A percentile compares a stretch with the other conserved stretches of the same genome.
Conservation (phyloP, 2,113 vertebrate genomes). For the Oreochromis niloticus region DNA sequence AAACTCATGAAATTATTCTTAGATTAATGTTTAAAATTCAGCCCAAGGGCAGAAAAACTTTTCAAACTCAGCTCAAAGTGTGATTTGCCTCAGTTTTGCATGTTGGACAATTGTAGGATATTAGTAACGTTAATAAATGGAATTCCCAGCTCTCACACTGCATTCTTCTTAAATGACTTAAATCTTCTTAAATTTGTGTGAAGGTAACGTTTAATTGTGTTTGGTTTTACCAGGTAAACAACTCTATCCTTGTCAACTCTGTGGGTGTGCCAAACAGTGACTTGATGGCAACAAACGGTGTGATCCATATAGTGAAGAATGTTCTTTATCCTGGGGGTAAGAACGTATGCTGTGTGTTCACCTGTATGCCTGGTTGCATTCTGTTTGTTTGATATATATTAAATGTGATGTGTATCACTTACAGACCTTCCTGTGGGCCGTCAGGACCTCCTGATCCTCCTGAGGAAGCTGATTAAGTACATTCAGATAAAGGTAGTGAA, state of each 20-base stretch:
- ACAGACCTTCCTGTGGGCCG: constrained; percentile 88
- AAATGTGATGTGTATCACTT: neutral
- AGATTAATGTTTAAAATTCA: neutral
- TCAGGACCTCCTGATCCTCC: constrained; percentile 80
- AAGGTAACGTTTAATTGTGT: neutral
- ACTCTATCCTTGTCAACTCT: constrained; percentile 85
- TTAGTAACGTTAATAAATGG: neutral
- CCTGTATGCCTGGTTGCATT: neutral
- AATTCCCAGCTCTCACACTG: neutral
- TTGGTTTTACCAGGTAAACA: constrained; percentile 76
- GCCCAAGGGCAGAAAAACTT: neutral
- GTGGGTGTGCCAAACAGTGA: constrained; percentile 82
- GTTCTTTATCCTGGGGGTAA: constrained; percentile 88
- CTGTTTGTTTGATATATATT: neutral
- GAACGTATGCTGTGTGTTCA: neutral
- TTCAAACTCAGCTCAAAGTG: neutral
- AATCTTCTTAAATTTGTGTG: neutral
- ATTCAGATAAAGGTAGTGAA: constrained; percentile 86
- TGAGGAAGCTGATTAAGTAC: constrained; percentile 88
- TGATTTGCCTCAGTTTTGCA: neutral
- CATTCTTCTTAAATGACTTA: neutral
- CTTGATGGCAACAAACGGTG: constrained; percentile 93
- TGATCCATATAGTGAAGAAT: constrained; percentile 90
- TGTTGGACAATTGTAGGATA: neutral
- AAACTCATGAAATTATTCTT: neutral